Evolutionary conservation across 1,140 invertebrate species (phyloP).

Genomic region (Zophobas atratus): DNA sequence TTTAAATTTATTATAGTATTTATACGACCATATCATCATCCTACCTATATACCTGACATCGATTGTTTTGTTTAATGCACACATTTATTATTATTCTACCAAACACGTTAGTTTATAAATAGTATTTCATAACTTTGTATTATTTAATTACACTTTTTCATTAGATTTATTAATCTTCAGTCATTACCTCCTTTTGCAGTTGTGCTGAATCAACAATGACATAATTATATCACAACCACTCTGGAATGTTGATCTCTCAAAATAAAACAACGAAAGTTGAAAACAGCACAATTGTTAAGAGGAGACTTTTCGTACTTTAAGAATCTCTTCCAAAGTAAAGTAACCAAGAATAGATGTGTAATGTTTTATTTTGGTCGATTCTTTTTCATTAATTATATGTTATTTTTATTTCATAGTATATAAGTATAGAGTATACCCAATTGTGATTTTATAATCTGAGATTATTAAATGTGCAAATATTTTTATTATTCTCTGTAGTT

Average conservation of each 20-base stretch:
- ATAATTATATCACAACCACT: background rate
- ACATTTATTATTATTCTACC: conserved; percentile 13
- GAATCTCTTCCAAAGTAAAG: conserved; percentile 41
- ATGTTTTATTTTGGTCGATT: conserved; percentile 1
- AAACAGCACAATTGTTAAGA: background rate
- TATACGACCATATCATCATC: conserved; percentile 45
- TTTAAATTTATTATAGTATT: conserved; percentile 38
- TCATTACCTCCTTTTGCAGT: background rate
- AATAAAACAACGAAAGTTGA: conserved; percentile 21
- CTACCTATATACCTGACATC: conserved; percentile 32
- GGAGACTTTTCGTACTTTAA: conserved; percentile 9
- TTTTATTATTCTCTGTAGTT: conserved; percentile 49
- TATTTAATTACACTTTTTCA: too few species aligned
- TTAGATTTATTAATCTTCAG: background rate
- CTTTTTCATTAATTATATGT: conserved; percentile 18
- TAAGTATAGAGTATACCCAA: conserved; percentile 35
- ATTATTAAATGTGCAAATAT: conserved; percentile 53
- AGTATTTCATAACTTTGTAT: background rate
- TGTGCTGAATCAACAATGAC: background rate
- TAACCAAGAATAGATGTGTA: conserved; percentile 25
- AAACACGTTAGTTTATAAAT: conserved; percentile 17
- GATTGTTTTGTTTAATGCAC: conserved; percentile 6
- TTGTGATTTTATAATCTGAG: conserved; percentile 55
- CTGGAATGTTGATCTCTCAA: background rate
- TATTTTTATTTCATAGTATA: conserved; percentile 44